phyloP scores from a whole-genome alignment of 2,888 invertebrate species.

The Meteorus cinctellus region DNA sequence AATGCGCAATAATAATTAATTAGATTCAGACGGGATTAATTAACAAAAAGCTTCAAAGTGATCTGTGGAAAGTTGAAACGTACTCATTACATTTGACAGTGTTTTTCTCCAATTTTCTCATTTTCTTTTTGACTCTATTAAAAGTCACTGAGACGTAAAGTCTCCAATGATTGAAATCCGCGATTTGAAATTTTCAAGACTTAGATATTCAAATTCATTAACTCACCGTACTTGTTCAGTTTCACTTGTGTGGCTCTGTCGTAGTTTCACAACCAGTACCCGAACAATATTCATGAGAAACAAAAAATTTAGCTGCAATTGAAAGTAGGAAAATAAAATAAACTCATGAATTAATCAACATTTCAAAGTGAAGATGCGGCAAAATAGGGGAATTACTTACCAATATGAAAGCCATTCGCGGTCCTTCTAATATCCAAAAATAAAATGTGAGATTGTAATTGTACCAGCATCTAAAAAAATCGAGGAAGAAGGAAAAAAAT shows the following conservation, averaged over 20 bases:
- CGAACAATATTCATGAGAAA: conserved; percentile 88
- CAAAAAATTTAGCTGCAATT: conserved; percentile 81
- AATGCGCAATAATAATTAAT: not conserved
- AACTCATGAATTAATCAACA: not conserved
- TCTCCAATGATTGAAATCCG: conserved; percentile 24
- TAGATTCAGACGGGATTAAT: too few species aligned
- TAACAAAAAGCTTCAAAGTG: too few species aligned
- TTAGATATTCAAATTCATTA: conserved; percentile 38
- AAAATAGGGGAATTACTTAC: conserved; percentile 75
- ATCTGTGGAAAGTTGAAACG: too few species aligned
- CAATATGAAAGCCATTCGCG: conserved; percentile 85
- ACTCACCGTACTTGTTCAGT: conserved; percentile 82
- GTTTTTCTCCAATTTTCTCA: too few species aligned
- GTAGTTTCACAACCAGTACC: conserved; percentile 84
- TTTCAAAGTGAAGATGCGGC: not conserved
- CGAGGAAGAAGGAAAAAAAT: not conserved
- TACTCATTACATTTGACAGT: too few species aligned
- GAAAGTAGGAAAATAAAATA: not conserved
- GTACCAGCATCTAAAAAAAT: conserved; percentile 82
- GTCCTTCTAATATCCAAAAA: conserved; percentile 95
- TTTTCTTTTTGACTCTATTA: not conserved
- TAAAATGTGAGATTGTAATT: conserved; percentile 86
- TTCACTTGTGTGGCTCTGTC: conserved; percentile 83
- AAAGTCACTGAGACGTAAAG: not conserved
- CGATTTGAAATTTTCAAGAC: conserved; percentile 20